Percentiles rank a stretch among this genome's conserved stretches.
Conservation (phyloP, 2,797 vertebrate genomes). For the Sebastes miniatus region DNA sequence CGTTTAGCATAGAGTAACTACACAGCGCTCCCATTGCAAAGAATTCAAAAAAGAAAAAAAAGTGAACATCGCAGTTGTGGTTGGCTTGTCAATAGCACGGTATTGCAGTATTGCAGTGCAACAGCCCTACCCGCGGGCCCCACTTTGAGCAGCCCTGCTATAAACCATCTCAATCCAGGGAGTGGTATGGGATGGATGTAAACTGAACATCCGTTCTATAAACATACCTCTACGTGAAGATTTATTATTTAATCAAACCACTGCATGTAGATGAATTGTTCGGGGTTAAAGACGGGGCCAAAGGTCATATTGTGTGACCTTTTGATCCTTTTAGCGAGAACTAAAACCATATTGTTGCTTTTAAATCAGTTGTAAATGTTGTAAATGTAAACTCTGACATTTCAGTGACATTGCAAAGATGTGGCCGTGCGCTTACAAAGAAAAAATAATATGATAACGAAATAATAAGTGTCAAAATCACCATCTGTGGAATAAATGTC, state of each 20-base stretch:
- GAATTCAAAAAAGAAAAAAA: too few species aligned
- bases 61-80: too few species aligned
- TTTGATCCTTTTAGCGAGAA: slow-evolving; percentile 5
- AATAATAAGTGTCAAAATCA: slow-evolving; percentile 1
- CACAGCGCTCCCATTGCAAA: rapidly evolving
- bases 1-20: too few species aligned
- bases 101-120: too few species aligned
- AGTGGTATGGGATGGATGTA: background rate
- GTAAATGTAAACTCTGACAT: slow-evolving; percentile 13
- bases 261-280: background rate
- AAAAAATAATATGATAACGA: background rate
- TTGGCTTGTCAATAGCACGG: too few species aligned
- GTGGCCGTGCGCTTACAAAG: background rate
- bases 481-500: slow-evolving; percentile 14
- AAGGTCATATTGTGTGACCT: background rate
- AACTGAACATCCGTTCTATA: background rate
- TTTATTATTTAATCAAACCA: background rate
- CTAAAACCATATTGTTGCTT: background rate
- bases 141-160: too few species aligned
- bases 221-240: background rate
- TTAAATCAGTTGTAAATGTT: background rate
- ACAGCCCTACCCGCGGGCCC: too few species aligned
- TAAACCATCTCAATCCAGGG: background rate
- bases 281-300: background rate
- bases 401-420: background rate